Base-by-base conservation (phyloP, 2,797 vertebrate genomes). In the Fratercula arctica region DNA sequence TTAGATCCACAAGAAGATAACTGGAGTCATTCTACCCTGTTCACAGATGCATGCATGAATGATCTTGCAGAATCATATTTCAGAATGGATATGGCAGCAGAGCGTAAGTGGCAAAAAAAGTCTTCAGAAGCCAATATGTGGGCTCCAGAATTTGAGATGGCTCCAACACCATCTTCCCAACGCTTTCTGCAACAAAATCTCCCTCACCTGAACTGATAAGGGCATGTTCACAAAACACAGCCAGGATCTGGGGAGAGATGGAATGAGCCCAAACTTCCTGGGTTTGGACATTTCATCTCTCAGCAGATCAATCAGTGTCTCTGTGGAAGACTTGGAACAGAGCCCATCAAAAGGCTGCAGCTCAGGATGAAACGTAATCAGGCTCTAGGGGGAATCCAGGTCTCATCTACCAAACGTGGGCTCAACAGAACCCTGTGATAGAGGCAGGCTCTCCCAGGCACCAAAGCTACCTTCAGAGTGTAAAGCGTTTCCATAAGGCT, bases 401-500 rank as follows among this genome's bases (percentile, higher is more conserved):
- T 76, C 57, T 53, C 50, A 64, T 54, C 67, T 33, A 57, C 50
- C 60, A 76, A 45, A 13, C 0, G 12, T 1, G 29, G 35, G 25
- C 64, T 61, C 48, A 60, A 37, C 15, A 77, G 19, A 37, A 60
- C 1, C 15, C 21, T 39, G 57, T 9, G 43, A 50, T 0, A 79
- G 9, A 68, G 60, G 10, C 28, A 77, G 39, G 15, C 54, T 54
- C 56, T 66, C 91, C 80, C 77, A 84, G 70, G 69, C 64, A 83
- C 84, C 74, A 90, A n/a, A 53, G 76, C 61, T 97, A 99, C 99
- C 99, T 99, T 99, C 26, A 99, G 97, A 10, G 98, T 99, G 97
- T 99, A 99, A n/a, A 99, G 99, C 2, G 98, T 98, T 94, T 99
- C 99, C 99, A 99, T 98, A 25, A 99, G 98, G 95, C 98, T 98